A percentile compares a stretch with the other conserved stretches of the same genome.
phyloP scores from a whole-genome alignment of 1,140 invertebrate species.

The Probaryconus sp. region DNA sequence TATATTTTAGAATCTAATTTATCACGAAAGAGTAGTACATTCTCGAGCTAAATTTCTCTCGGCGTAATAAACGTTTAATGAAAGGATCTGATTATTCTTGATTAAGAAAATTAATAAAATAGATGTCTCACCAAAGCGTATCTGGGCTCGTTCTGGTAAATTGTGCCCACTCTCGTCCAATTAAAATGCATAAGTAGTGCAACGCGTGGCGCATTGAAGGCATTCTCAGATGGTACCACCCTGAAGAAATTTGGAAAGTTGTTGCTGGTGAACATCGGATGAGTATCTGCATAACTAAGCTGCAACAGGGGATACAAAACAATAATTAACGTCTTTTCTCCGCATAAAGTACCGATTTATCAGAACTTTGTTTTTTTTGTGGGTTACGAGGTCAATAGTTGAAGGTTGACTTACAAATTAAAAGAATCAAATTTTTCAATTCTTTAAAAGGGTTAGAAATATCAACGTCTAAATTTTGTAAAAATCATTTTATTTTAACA shows the following conservation, averaged over 20 bases:
- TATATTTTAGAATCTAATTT: slow-evolving; percentile 10
- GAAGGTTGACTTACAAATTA: no score
- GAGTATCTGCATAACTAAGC: slow-evolving; percentile 98
- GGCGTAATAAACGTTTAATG: slow-evolving; percentile 24
- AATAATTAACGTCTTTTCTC: slow-evolving; percentile 29
- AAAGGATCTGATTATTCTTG: slow-evolving; percentile 24
- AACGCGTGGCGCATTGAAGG: slow-evolving; percentile 95
- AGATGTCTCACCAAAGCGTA: slow-evolving; percentile 88
- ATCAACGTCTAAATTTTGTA: no score
- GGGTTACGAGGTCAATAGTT: no score
- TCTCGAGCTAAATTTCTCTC: background rate
- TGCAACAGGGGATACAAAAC: no score
- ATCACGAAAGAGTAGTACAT: slow-evolving; percentile 13
- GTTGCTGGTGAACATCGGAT: slow-evolving; percentile 97
- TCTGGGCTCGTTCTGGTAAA: slow-evolving; percentile 97
- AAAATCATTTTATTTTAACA: no score
- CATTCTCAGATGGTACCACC: slow-evolving; percentile 96
- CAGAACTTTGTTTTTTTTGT: no score
- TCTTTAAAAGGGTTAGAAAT: no score
- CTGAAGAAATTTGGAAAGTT: slow-evolving; percentile 98
- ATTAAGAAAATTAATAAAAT: slow-evolving; percentile 25
- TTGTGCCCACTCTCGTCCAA: slow-evolving; percentile 97
- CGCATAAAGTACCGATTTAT: background rate
- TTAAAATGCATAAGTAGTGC: slow-evolving; percentile 94
- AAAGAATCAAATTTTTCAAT: no score